Conservation (phyloP, 2,888 invertebrate genomes). For the Papilio protenor region DNA sequence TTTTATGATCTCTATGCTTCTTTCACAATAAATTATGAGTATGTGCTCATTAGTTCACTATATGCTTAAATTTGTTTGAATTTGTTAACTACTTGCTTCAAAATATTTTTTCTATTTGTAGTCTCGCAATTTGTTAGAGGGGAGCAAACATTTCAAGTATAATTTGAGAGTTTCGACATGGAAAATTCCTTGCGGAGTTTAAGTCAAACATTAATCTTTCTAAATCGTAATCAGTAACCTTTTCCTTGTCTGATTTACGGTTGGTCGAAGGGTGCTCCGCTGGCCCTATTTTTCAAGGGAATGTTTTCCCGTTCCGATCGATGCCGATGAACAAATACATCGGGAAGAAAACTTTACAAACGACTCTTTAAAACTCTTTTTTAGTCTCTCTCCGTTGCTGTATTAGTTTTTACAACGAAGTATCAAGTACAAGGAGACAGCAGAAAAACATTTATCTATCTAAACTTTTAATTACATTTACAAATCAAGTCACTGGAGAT, state of each 20-base stretch:
- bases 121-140: neutral
- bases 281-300: constrained; percentile 35
- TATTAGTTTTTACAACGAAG: neutral
- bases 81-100: too few species aligned
- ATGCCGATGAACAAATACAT: constrained; percentile 42
- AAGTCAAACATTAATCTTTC: constrained; percentile 43
- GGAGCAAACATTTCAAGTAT: neutral
- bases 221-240: constrained; percentile 41
- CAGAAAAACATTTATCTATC: neutral
- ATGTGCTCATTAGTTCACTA: too few species aligned
- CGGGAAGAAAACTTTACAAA: constrained; percentile 30
- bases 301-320: constrained; percentile 35
- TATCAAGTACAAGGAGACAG: neutral
- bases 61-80: too few species aligned
- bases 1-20: too few species aligned
- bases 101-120: neutral
- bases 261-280: constrained; percentile 32
- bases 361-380: constrained; percentile 22
- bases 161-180: constrained; percentile 3
- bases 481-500: too few species aligned
- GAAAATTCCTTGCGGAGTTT: constrained; percentile 17
- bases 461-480: too few species aligned
- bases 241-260: constrained; percentile 42
- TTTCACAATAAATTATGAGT: too few species aligned
- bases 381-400: neutral